Evolutionary conservation across 2,113 vertebrate species (phyloP).

Genomic region (Chaenogobius annularis): DNA sequence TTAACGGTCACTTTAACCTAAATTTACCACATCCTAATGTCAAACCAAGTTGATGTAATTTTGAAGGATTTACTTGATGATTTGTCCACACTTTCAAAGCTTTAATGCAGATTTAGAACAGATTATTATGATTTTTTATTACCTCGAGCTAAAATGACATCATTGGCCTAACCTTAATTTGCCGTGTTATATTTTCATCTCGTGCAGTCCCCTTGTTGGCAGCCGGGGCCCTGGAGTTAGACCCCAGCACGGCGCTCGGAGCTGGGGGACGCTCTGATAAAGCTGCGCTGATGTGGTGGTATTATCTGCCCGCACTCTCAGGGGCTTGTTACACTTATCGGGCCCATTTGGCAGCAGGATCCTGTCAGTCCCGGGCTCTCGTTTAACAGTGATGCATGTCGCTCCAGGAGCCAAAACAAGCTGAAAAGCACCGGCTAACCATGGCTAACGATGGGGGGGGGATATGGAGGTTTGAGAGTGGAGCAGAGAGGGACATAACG

Average conservation of each 20-base stretch:
- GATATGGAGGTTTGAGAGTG: neutral
- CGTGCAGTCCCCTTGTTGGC: neutral
- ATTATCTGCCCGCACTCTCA: constrained; percentile 38
- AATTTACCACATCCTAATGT: too few relatives aligned
- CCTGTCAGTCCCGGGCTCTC: constrained; percentile 2
- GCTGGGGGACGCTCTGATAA: constrained; percentile 21
- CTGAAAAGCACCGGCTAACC: constrained; percentile 9
- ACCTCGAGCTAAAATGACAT: too few relatives aligned
- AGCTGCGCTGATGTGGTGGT: constrained; percentile 18
- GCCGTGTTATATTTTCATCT: too few relatives aligned
- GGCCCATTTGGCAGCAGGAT: constrained; percentile 31
- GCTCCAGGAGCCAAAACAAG: constrained; percentile 24
- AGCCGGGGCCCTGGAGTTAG: constrained; percentile 30
- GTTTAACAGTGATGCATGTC: constrained; percentile 35
- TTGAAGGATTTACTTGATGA: too few relatives aligned
- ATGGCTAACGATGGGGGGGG: constrained; percentile 15
- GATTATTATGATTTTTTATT: too few relatives aligned
- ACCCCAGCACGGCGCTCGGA: constrained; percentile 11
- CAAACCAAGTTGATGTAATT: too few relatives aligned
- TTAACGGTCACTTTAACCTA: too few relatives aligned
- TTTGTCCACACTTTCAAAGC: too few relatives aligned
- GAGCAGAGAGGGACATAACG: neutral
- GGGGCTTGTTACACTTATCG: constrained; percentile 31
- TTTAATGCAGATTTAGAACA: too few relatives aligned
- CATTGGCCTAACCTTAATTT: too few relatives aligned